Base-by-base conservation (phyloP, 2,888 invertebrate species). In the Scrobipalpa costella region DNA sequence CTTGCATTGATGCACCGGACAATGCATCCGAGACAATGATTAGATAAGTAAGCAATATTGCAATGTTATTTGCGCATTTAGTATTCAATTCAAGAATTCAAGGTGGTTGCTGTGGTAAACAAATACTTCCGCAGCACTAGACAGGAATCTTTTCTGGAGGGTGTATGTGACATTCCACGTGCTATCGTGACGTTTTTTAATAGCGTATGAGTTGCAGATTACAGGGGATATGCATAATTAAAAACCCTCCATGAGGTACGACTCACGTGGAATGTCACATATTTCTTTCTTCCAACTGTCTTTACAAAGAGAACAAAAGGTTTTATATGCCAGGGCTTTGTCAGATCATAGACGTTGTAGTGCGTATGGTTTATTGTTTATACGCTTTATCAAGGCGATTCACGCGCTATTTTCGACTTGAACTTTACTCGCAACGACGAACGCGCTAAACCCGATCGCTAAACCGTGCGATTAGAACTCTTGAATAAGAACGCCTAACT, bases 341-440 rank as follows among this genome's bases (percentile, higher is more conserved):
- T 52, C 27, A 52, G 50, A 52, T 52, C 50, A 15, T 55, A 55
- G 55, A 15, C 21, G 15, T 6, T 34, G 55, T 33, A 55, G 55
- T 55, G 27, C 27, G 34, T n/a, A 34, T n/a, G 9, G 40, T 62
- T 27, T 57, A 62, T 62, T 63, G 63, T 63, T 58, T 57, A 58
- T 63, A 57, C 57, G 57, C 19, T 47, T 36, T 57, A 40, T 58
- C 49, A 47, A 50, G 34, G 33, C 49, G 57, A 52, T 47, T 15
- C 55, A 40, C 17, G 52, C 5, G 59, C 63, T 63, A 63, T 63
- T 63, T 63, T 60, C 44, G 59, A 63, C 27, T 19, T 63, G 63
- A 59, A 52, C 63, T 60, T 63, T 63, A 63, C 33, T 60, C 52
- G 52, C 15, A 44, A 15, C 34, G 55, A 33, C 27, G 55, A 33